These are phyloP conservation scores for Bergia puertoricense DNA, from an alignment of 92 coral and sea anemone species.

Conservation along the genomic window DNA sequence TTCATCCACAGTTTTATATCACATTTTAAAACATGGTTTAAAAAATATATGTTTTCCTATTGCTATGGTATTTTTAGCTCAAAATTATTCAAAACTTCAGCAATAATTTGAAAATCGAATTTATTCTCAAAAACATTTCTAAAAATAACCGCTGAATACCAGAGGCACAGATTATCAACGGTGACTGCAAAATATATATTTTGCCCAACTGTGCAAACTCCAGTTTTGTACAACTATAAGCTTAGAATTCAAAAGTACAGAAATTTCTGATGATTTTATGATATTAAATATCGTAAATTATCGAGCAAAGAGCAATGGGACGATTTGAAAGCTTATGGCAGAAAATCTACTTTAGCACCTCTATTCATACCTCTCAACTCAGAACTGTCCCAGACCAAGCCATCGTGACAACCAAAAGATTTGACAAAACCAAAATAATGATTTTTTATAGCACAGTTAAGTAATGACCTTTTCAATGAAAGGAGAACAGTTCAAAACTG, in stretches of 20 bases:
- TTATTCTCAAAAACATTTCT: not conserved
- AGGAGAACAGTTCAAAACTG: not conserved
- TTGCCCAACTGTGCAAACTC: not conserved
- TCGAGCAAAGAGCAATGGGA: not conserved
- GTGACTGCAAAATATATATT: not conserved
- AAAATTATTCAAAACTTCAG: not conserved
- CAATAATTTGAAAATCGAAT: not conserved
- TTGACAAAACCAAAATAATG: not conserved
- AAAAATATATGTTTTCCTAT: too few relatives aligned
- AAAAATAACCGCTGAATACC: not conserved
- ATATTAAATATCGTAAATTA: not conserved
- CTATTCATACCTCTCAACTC: not conserved
- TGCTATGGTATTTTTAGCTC: not conserved
- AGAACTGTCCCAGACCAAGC: not conserved
- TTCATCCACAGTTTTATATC: not conserved
- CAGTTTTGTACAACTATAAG: not conserved
- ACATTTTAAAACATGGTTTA: too few relatives aligned
- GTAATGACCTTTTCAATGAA: not conserved
- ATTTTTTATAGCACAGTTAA: too few relatives aligned
- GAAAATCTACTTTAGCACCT: not conserved
- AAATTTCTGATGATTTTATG: not conserved
- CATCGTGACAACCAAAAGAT: not conserved
- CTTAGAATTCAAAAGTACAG: not conserved
- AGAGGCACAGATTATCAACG: not conserved
- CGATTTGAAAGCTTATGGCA: not conserved